These are phyloP conservation scores for Esox masquinongy DNA, from an alignment of 2,797 vertebrate species.

Conservation along the genomic window DNA sequence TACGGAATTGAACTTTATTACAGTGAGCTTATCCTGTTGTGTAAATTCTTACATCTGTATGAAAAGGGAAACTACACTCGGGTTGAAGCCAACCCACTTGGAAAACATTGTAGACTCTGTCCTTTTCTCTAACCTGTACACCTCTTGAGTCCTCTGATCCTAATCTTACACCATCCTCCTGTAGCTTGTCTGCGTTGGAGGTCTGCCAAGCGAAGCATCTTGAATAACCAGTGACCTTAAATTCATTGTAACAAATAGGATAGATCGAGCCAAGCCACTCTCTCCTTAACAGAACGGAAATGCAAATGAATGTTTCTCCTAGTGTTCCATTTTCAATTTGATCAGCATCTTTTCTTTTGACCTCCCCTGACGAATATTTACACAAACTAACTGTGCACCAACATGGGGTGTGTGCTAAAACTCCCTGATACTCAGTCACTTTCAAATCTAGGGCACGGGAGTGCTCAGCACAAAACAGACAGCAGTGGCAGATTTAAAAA, in stretches of 20 bases:
- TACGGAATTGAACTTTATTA: background rate
- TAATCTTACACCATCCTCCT: constrained; percentile 62
- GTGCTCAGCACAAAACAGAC: constrained; percentile 62
- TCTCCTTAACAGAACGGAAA: constrained; percentile 31
- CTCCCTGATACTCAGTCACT: constrained; percentile 66
- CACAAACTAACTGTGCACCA: constrained; percentile 49
- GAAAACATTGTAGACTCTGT: constrained; percentile 17
- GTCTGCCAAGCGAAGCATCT: constrained; percentile 65
- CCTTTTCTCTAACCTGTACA: constrained; percentile 48
- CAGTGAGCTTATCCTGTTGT: background rate
- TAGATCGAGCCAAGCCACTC: constrained; percentile 11
- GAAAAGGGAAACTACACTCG: constrained; percentile 9
- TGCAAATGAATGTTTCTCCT: constrained; percentile 14
- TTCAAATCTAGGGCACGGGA: constrained; percentile 74
- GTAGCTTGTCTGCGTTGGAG: constrained; percentile 46
- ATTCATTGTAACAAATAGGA: constrained; percentile 43
- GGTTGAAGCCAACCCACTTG: constrained; percentile 9
- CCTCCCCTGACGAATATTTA: constrained; percentile 49
- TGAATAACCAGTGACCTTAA: constrained; percentile 68
- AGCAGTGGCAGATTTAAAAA: constrained; percentile 76
- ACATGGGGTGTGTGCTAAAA: constrained; percentile 49
- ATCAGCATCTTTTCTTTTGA: constrained; percentile 52
- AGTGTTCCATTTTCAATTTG: constrained; percentile 31
- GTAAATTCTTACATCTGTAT: background rate
- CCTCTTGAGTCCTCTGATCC: constrained; percentile 52